These are phyloP conservation scores for Drosophila putrida DNA, from an alignment of 2,888 invertebrate genomes.

Conservation along the genomic window DNA sequence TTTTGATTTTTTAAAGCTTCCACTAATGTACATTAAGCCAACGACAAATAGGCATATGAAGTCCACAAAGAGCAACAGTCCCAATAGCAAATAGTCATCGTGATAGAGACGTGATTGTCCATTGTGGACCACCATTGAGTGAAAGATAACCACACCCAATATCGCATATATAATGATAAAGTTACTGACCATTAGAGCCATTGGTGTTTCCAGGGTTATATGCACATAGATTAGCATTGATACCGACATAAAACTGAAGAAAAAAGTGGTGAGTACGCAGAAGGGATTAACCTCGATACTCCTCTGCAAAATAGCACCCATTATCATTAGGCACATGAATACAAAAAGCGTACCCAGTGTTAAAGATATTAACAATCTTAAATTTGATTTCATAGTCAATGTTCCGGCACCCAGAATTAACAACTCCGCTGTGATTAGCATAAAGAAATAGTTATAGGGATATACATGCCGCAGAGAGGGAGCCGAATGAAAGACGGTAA, in stretches of 20 bases:
- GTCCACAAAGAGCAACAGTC: constrained; percentile 28
- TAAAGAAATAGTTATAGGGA: constrained; percentile 30
- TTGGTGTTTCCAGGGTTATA: background rate
- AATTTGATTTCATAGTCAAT: constrained; percentile 1
- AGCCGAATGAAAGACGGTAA: constrained; percentile 16
- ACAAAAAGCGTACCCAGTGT: background rate
- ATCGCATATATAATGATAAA: constrained; percentile 8
- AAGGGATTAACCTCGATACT: constrained; percentile 9
- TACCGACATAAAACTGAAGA: constrained; percentile 1
- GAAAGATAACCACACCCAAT: constrained; percentile 14
- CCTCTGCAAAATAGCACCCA: constrained; percentile 19
- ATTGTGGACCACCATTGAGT: constrained; percentile 22
- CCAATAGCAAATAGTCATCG: constrained; percentile 22
- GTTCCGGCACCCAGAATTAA: constrained; percentile 22
- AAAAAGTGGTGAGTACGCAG: constrained; percentile 4
- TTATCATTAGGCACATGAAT: constrained; percentile 20
- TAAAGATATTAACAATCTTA: background rate
- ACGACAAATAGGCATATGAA: constrained; percentile 20
- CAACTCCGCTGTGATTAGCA: constrained; percentile 19
- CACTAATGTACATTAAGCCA: background rate
- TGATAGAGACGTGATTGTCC: background rate
- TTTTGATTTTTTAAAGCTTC: background rate
- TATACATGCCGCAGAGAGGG: constrained; percentile 16
- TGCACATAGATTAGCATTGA: constrained; percentile 7
- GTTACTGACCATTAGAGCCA: background rate